Evolutionary conservation across 1,140 invertebrate genomes (phyloP).

Genomic region (Macrobrachium nipponense): DNA sequence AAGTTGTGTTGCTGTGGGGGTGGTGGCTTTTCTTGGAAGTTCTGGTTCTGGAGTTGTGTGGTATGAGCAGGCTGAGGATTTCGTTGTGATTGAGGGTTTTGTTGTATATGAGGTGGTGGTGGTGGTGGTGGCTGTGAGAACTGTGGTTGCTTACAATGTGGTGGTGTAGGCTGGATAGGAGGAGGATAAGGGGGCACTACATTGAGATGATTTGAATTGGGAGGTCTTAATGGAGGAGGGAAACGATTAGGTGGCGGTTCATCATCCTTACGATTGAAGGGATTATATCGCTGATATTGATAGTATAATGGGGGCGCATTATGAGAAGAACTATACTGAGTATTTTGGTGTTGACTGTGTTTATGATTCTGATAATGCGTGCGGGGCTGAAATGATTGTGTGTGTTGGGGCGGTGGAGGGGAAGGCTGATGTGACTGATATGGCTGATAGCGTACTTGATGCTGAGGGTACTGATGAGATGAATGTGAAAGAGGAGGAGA

Average conservation of each 20-base stretch:
- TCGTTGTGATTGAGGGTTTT: slow-evolving; percentile 12
- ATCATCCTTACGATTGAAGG: too few species aligned
- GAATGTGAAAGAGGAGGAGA: not conserved
- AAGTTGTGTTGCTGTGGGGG: not conserved
- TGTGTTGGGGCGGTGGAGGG: not conserved
- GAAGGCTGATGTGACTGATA: slow-evolving; percentile 2
- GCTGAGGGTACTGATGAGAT: slow-evolving; percentile 27
- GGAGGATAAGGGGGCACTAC: not conserved
- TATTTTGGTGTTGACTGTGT: too few species aligned
- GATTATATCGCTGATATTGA: too few species aligned
- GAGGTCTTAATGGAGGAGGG: too few species aligned
- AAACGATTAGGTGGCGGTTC: too few species aligned
- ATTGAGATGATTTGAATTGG: too few species aligned
- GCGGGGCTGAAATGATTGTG: not conserved
- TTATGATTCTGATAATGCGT: too few species aligned
- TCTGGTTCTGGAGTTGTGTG: slow-evolving; percentile 1
- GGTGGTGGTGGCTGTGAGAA: not conserved
- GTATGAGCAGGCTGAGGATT: not conserved
- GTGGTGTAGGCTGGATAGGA: not conserved
- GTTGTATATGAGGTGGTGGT: slow-evolving; percentile 7
- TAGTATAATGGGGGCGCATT: too few species aligned
- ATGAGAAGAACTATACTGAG: too few species aligned
- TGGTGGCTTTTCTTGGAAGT: slow-evolving; percentile 7
- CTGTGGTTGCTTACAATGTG: not conserved
- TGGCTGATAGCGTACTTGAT: not conserved